Base-by-base conservation (phyloP, 2,113 vertebrate genomes). In the Pterophyllum scalare region DNA sequence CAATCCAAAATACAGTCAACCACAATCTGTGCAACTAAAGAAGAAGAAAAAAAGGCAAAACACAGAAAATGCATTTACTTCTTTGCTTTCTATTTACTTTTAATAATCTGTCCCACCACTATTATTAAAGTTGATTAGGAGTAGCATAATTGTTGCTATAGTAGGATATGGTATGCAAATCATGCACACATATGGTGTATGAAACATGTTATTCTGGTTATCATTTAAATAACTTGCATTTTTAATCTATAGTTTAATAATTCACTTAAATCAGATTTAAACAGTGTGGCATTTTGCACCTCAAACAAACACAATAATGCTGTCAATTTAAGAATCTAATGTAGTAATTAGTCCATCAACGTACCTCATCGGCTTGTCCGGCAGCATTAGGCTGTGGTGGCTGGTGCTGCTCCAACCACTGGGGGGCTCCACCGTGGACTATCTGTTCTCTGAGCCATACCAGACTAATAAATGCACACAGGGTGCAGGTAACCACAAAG, bases 381-480 rank as follows among this genome's bases (percentile, higher is more conserved):
- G 96, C 95, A 15, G 95, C 96, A 86, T 99, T 97, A 1, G 97
- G 96, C 35, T 96, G 97, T 1, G 96, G 97, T 4, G 96, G 96
- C 28, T 97, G 97, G 57, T 98, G 98, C 61, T 99, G 98, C 85
- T 99, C 98, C 87, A 99, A 78, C 98, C 98, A 99, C 77, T 98
- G 97, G 1, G 98, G 98, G 20, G 98, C 98, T 67, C 98, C 98
- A 14, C 98, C 98, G 0, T 99, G 98, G 80, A 99, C 97, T 0
- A 99, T 99, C 94, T 99, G 98, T 84, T 99, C 98, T 88, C 98
- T 96, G 83, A 99, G 94, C 98, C 98, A 99, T 46, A 99, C 98
- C 77, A 99, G 96, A 91, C 98, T 99, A 91, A 99, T 99, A 89
- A 99, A 99, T 0, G 98, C 98, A 75, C 98, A 99, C 33, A 99